Conservation (phyloP, 37 sponge, comb jelly and placozoan species). For the Beroe forskalii region DNA sequence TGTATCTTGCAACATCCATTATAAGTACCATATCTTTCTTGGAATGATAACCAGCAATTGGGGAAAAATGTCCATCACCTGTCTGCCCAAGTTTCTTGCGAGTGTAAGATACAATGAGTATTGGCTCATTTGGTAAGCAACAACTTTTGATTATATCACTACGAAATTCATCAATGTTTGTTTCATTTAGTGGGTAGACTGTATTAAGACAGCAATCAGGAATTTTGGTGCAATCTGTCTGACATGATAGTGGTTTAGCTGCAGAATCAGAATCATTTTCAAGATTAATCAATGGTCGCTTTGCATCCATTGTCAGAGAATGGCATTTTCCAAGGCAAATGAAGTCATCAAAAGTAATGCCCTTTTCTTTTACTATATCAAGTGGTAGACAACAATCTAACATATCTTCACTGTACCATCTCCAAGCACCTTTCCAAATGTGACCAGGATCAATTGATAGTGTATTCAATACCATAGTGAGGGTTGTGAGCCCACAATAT, state of each 20-base stretch:
- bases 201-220: neutral
- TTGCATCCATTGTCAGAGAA: conserved; percentile 15
- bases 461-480: conserved; percentile 63
- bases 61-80: conserved; percentile 65
- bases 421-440: conserved; percentile 67
- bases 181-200: neutral
- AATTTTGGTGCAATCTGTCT: neutral
- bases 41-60: conserved; percentile 64
- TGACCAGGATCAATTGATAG: conserved; percentile 19
- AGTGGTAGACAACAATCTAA: conserved; percentile 52
- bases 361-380: conserved; percentile 55
- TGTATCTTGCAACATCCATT: conserved; percentile 67
- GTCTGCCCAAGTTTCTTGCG: conserved; percentile 51
- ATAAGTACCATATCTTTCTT: conserved; percentile 19
- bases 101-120: conserved; percentile 30
- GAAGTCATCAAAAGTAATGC: conserved; percentile 60
- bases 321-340: conserved; percentile 43
- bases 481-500: conserved; percentile 65
- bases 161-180: neutral
- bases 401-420: conserved; percentile 65
- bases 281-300: neutral
- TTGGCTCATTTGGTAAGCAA: neutral
- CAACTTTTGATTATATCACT: conserved; percentile 7
- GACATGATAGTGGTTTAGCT: no score
- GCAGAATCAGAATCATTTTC: neutral